Evolutionary conservation across 1,140 invertebrate species (phyloP).

Genomic region (Thaumatotibia leucotreta): DNA sequence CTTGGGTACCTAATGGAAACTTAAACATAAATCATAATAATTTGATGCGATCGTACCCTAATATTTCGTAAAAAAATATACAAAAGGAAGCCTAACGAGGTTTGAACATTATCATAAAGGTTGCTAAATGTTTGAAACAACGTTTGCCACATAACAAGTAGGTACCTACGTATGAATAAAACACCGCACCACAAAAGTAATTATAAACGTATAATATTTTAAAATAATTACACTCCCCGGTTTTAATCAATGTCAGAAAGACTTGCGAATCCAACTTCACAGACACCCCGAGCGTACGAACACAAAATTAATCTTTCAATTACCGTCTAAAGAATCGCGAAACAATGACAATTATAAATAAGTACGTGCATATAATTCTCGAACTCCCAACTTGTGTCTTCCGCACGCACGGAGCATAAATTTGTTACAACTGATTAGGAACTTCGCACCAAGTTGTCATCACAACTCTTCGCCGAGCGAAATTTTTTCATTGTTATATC

Average conservation of each 20-base stretch:
- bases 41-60: too few species aligned
- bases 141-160: too few species aligned
- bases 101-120: too few species aligned
- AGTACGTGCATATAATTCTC: slow-evolving; percentile 14
- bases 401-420: slow-evolving; percentile 63
- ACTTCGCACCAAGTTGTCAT: slow-evolving; percentile 63
- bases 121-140: too few species aligned
- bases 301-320: slow-evolving; percentile 12
- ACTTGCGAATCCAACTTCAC: background rate
- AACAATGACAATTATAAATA: slow-evolving; percentile 12
- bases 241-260: slow-evolving; percentile 11
- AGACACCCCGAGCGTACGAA: slow-evolving; percentile 1
- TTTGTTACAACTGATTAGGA: slow-evolving; percentile 70
- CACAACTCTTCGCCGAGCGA: slow-evolving; percentile 62
- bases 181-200: too few species aligned
- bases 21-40: too few species aligned
- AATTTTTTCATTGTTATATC: slow-evolving; percentile 62
- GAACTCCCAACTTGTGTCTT: slow-evolving; percentile 1
- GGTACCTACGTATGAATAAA: too few species aligned
- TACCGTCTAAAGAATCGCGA: background rate
- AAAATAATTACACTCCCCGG: background rate
- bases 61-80: too few species aligned
- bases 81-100: too few species aligned
- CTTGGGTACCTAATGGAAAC: too few species aligned
- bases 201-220: too few species aligned